Conservation (phyloP, 2,888 invertebrate genomes). For the Netelia melanura region DNA sequence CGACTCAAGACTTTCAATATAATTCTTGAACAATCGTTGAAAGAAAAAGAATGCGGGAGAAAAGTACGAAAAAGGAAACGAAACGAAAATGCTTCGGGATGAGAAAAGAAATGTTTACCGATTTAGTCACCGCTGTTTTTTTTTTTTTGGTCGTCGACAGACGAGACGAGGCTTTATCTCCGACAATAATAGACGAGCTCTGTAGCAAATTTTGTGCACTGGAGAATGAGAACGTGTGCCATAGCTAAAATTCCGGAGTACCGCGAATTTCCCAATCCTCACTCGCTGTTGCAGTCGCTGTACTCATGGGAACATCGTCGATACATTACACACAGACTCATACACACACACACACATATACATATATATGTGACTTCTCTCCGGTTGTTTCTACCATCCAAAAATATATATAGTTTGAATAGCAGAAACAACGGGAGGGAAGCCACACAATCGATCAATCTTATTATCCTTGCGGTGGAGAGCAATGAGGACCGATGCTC, state of each 20-base stretch:
- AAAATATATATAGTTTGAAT: constrained; percentile 14
- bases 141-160: constrained; percentile 10
- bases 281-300: constrained; percentile 6
- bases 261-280: constrained; percentile 24
- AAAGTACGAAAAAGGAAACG: constrained; percentile 16
- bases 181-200: constrained; percentile 52
- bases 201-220: constrained; percentile 41
- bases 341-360: too few species aligned
- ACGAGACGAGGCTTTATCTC: constrained; percentile 32
- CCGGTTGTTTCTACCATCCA: too few species aligned
- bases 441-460: constrained; percentile 58
- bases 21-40: constrained; percentile 57
- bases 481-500: constrained; percentile 36
- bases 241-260: constrained; percentile 47
- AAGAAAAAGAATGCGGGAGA: not conserved
- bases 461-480: constrained; percentile 47
- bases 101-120: constrained; percentile 49
- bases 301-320: not conserved
- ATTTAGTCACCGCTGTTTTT: constrained; percentile 38
- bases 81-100: constrained; percentile 17
- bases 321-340: not conserved
- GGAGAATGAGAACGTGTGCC: constrained; percentile 49
- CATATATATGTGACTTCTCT: too few species aligned
- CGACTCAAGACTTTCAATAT: constrained; percentile 56
- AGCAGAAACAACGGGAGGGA: constrained; percentile 28